Evolutionary conservation across 1,140 invertebrate species (phyloP), one percentile per base, ranked within the genome.

Genomic region (Planococcus citri): DNA sequence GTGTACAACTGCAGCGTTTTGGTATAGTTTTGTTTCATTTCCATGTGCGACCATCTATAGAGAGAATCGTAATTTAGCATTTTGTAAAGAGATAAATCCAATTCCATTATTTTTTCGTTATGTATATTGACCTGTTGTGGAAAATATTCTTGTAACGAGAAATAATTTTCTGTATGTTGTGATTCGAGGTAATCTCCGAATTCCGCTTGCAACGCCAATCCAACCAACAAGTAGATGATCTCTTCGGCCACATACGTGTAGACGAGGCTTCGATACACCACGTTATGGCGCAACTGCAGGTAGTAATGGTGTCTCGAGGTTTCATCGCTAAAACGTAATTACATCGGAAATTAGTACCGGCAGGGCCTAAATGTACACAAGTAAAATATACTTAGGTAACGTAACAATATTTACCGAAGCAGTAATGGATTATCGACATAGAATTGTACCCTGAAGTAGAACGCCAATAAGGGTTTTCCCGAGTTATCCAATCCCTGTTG

Each of bases 381-480:
- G n/a, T n/a, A n/a, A n/a, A n/a, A n/a, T n/a, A n/a, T n/a, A n/a
- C n/a, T n/a, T n/a, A 33, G 29, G 29, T 33, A 12, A 9, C n/a
- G 41, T 69, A n/a, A n/a, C n/a, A n/a, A n/a, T 69, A 61, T 29
- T 71, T 79, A 87, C 84, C 90, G 87, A 75, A 95, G 82, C 68
- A 93, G 82, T 72, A 89, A 82, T 64, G 89, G 88, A 75, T 87
- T 89, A 79, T 97, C 94, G 72, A 98, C 88, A 80, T 97, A 96
- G 80, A 93, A 97, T 78, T 95, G 91, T 73, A 98, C 91, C 73
- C 93, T 86, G 78, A 97, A 90, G 78, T 95, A 88, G 76, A 98
- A 86, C 75, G 90, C 89, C 74, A 96, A 83, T 25, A 94, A 84
- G 60, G 93, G 92, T 75, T 89, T 87, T 72, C 92, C 92, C 80